Base-by-base conservation (phyloP, 1,140 invertebrate species). In the Atta texana region DNA sequence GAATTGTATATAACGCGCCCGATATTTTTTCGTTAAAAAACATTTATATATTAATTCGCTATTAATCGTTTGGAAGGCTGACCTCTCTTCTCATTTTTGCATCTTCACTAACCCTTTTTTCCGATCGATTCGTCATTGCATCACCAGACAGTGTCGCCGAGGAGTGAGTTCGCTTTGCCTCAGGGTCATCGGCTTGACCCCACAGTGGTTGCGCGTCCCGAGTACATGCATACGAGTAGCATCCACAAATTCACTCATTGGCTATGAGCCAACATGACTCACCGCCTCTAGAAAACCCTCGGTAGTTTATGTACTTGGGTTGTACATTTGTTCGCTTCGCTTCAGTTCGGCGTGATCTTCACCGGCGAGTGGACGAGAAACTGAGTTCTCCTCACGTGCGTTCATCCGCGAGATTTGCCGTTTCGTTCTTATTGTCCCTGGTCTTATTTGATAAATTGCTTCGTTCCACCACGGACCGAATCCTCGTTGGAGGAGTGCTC, bases 271-370 rank as follows among this genome's bases (percentile, higher is more conserved):
- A 94, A 94, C 90, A 90, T 94, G 94, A 94, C 94, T 94, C 94
- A 94, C 92, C 95, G 93, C 93, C 94, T 94, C 93, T 92, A 94
- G 92, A 92, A 94, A 95, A 94, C 91, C 91, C 93, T 34, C 92
- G 55, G 89, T 84, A 88, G 90, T 90, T 90, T 90, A 91, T 87
- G 90, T 85, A 85, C 91, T 89, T 90, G 80, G 63, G 55, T 75
- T 49, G 85, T 68, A 44, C 49, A 74, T 88, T 87, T 88, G 91
- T 90, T 90, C 89, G 91, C 89, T 92, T 92, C 91, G 92, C 91
- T 90, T 91, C 90, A 92, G 91, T 93, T 92, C 92, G 91, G 91
- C 94, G 92, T 92, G 91, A 93, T 94, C 92, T 93, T 80, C 89
- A 92, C 86, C 91, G 80, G 77, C 85, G 91, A 51, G 85, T 90